phyloP scores from a whole-genome alignment of 1,140 invertebrate genomes.

The Tetranychus cinnabarinus region DNA sequence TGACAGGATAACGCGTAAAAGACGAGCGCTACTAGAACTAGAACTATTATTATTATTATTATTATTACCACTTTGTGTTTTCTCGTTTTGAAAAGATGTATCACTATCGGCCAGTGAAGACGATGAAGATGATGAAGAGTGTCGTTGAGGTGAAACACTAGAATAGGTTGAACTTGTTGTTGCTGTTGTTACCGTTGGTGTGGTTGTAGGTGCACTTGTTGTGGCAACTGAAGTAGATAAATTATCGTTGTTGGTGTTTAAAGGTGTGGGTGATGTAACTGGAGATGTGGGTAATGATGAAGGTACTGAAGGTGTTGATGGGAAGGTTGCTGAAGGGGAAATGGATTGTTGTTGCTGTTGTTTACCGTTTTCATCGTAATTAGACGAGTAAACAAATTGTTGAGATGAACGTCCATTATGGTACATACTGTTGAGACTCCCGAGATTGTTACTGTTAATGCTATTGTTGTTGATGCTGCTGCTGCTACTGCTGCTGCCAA shows the following conservation, averaged over 20 bases:
- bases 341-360: not conserved
- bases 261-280: not conserved
- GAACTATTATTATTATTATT: not conserved
- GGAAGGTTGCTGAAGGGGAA: not conserved
- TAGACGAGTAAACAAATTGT: not conserved
- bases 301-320: not conserved
- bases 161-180: too few relatives aligned
- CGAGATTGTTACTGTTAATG: not conserved
- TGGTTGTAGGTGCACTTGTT: not conserved
- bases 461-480: not conserved
- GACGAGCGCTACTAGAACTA: conserved; percentile 19
- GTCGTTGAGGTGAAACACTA: too few relatives aligned
- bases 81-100: too few relatives aligned
- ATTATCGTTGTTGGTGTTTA: not conserved
- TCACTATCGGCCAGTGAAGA: too few relatives aligned
- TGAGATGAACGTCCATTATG: not conserved
- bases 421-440: not conserved
- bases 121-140: too few relatives aligned
- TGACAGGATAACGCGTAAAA: conserved; percentile 25
- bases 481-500: not conserved
- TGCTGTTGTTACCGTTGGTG: too few relatives aligned
- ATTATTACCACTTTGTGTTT: too few relatives aligned
- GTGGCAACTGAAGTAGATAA: too few relatives aligned
- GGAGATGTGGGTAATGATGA: not conserved
- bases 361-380: not conserved